Base-by-base conservation (phyloP, 1,140 invertebrate species). In the Aricia agestis region DNA sequence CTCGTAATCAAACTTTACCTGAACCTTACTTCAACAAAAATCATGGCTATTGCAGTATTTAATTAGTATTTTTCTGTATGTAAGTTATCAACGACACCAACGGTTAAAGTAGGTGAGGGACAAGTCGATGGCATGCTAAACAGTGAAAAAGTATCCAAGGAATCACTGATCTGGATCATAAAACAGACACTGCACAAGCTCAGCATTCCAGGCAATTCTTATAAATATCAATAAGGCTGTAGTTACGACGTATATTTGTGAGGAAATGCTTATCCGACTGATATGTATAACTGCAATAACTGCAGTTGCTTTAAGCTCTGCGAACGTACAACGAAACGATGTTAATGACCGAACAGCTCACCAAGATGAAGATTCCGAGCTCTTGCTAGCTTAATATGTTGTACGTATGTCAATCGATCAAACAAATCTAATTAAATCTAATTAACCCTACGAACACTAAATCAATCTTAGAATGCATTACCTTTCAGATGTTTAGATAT, bases 401-500 rank as follows among this genome's bases (percentile, higher is more conserved):
- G 85, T 87, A 82, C 71, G 85, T 81, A 17, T 32, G 19, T 36
- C 7, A 0, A 59, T 63, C 5, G n/a, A n/a, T n/a, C n/a, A n/a
- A n/a, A n/a, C n/a, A n/a, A n/a, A n/a, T n/a, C n/a, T n/a, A 63
- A 25, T 11, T 19, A 59, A 59, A 52, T 52, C 45, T 11, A 15
- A 36, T 36, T 52, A 52, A 52, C 6, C 7, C 9, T 52, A 63
- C 17, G 9, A 2, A 25, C 2, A 63, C 7, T 19, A 1, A 63
- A 63, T 0, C 18, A 25, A 63, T 15, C 11, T 52, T 15, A 15
- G 59, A 31, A 19, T 19, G 19, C 66, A 71, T 59, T 71, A 13
- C 13, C 11, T 68, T 67, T 52, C 74, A 95, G 95, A 71, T 96
- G 18, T 95, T 95, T 80, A 92, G 96, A 61, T 96, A 97, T 89